Percentiles rank a stretch among this genome's conserved stretches.
These are phyloP conservation scores for Heliangelus exortis DNA, from an alignment of 2,797 vertebrate genomes.

Conservation along the genomic window DNA sequence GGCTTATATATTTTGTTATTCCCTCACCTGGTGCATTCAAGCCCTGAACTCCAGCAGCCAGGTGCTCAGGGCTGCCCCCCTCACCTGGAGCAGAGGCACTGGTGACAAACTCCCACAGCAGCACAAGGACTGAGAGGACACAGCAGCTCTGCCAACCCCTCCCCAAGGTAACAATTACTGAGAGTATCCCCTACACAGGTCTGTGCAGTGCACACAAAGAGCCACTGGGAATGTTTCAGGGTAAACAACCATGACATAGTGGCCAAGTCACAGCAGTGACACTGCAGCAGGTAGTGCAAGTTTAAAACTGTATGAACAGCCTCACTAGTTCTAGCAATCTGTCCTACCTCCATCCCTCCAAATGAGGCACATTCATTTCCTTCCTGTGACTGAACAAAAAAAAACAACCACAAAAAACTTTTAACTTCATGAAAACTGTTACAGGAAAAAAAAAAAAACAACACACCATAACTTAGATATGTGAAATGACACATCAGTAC, in stretches of 20 bases:
- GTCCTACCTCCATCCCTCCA: not conserved
- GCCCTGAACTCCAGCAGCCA: not conserved
- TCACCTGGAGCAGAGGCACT: not conserved
- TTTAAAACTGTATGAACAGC: not conserved
- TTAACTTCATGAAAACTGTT: not conserved
- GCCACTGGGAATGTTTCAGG: fast-evolving
- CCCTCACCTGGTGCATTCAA: not conserved
- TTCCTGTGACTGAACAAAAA: not conserved
- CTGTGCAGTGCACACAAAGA: fast-evolving
- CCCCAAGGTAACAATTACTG: not conserved
- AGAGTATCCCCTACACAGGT: not conserved
- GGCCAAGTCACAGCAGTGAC: not conserved
- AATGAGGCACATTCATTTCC: not conserved
- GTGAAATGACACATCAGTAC: not conserved
- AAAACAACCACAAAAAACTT: not conserved
- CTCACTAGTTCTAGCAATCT: not conserved
- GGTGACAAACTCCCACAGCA: fast-evolving
- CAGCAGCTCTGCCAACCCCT: not conserved
- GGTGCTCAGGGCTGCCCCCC: not conserved
- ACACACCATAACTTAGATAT: not conserved
- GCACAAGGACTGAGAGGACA: fast-evolving
- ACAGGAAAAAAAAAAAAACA: not conserved
- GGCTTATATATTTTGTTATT: not conserved
- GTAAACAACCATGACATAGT: not conserved
- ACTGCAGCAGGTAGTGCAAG: not conserved